Evolutionary conservation across 2,797 vertebrate genomes (phyloP), one percentile per base, ranked within the genome.

Genomic region (Pangasius larnaudii): DNA sequence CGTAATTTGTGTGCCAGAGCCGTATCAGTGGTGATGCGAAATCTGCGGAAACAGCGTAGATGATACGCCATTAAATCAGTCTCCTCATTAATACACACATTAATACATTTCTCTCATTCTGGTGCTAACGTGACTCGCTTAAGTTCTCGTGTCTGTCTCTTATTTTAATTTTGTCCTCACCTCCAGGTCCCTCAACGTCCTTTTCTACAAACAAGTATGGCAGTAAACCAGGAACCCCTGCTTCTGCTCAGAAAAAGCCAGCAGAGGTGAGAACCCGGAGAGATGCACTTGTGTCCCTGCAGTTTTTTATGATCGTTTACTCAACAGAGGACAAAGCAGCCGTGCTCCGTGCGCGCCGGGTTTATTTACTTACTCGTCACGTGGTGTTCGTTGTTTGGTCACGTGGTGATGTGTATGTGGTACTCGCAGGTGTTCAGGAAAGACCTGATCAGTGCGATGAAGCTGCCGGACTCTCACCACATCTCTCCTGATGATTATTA

Each of bases 381-480:
- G 18, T 58, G 51, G 46, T 51, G 46, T 51, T 78, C 4, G 5
- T 53, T 10, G 1, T 9, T 53, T 22, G 16, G 78, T 77, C 14
- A 19, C 2, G 49, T 36, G 36, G 11, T 27, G 5, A 7, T 79
- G 9, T 33, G 51, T 33, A 0, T 56, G 75, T 79, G n/a, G 5
- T 53, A 0, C 18, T 82, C 72, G 53, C 93, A 99, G 98, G 97
- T 99, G 93, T 99, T 99, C 96, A 97, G 99, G 93, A 99, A 99
- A 96, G 99, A 99, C 96, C 96, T 99, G 95, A 99, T 99, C 93
- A 99, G 99, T 94, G 98, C 98, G 91, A 99, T 99, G 99, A 99
- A 99, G 95, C 94, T 99, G 89, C 98, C 99, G 0, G 98, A 99
- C 94, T 98, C 98, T 85, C 97, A 99, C 89, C 97, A 99, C 72